Conservation (phyloP, 37 sponge, comb jelly and placozoan species). For the Hormiphora californensis region DNA sequence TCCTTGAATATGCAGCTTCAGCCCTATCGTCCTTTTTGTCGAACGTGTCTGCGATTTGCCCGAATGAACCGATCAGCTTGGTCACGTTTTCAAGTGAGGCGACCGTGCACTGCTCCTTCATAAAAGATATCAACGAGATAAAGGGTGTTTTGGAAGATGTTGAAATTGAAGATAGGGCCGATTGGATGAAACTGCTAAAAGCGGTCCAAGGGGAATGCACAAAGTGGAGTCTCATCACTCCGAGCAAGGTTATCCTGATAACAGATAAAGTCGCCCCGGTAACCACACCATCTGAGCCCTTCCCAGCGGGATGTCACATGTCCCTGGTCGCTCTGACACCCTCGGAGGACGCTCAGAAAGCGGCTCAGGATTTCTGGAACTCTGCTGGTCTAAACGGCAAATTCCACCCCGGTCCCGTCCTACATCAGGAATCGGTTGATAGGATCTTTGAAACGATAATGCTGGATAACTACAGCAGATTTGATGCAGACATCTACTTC, state of each 20-base stretch:
- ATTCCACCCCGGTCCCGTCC: constrained; percentile 10
- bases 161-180: not conserved
- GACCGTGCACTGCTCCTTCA: not conserved
- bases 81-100: not conserved
- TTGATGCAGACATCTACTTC: constrained; percentile 5
- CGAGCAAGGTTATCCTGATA: constrained; percentile 1
- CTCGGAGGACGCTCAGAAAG: not conserved
- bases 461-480: constrained; percentile 21
- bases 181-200: not conserved
- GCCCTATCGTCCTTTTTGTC: not conserved
- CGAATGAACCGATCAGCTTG: constrained; percentile 12
- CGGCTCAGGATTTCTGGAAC: not conserved
- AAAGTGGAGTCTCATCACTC: constrained; percentile 8
- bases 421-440: constrained; percentile 29
- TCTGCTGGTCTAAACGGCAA: not conserved
- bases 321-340: constrained; percentile 11
- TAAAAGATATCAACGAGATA: not conserved
- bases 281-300: not conserved
- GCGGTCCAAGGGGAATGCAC: not conserved
- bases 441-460: constrained; percentile 32
- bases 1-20: not conserved
- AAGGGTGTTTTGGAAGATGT: not conserved
- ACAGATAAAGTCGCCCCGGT: constrained; percentile 23
- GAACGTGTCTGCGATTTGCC: not conserved
- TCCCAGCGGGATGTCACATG: constrained; percentile 6